Evolutionary conservation across 2,797 vertebrate genomes (phyloP).

Genomic region (Esox masquinongy): DNA sequence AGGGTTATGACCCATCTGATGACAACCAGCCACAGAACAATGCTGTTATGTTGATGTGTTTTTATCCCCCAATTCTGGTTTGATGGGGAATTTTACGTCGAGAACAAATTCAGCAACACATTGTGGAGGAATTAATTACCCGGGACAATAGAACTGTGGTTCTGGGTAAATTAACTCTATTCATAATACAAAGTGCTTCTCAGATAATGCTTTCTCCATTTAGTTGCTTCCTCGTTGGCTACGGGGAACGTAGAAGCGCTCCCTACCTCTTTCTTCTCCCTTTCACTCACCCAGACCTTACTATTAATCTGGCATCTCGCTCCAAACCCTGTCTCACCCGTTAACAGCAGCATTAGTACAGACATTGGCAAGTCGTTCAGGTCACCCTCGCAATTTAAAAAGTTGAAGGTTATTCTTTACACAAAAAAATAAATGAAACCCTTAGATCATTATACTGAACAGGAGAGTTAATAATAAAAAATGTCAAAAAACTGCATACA

Average conservation of each 20-base stretch:
- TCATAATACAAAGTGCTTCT: not conserved
- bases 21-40: not conserved
- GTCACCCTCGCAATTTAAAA: no score
- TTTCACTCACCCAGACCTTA: no score
- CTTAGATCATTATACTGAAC: no score
- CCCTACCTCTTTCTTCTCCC: not conserved
- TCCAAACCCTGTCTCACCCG: no score
- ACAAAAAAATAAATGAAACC: no score
- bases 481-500: no score
- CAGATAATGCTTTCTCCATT: slow-evolving; percentile 8
- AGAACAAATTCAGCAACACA: not conserved
- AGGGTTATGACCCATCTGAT: no score
- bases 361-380: no score
- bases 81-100: not conserved
- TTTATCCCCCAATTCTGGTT: not conserved
- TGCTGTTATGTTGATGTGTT: not conserved
- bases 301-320: no score
- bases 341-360: no score
- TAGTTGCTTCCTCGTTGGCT: not conserved
- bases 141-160: not conserved
- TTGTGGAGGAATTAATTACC: not conserved
- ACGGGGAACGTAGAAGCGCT: slow-evolving; percentile 1
- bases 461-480: no score
- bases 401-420: no score
- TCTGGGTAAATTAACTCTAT: slow-evolving; percentile 13